Conservation (phyloP, 2,888 invertebrate species). For the Thymelicus acteon region DNA sequence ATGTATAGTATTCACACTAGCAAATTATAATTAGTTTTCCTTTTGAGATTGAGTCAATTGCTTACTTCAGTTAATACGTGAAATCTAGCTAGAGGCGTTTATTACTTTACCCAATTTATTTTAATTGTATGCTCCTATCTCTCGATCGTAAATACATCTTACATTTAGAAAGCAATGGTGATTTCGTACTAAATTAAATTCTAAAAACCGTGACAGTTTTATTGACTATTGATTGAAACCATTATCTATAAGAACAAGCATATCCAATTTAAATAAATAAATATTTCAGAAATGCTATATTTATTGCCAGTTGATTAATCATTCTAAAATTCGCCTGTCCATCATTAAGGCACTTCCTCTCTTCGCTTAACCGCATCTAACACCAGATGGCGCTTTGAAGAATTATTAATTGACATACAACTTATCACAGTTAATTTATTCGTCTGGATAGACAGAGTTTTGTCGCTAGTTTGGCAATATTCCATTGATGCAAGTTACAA, state of each 20-base stretch:
- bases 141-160: constrained; percentile 38
- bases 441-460: constrained; percentile 77
- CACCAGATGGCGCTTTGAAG: constrained; percentile 83
- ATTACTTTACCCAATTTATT: constrained; percentile 38
- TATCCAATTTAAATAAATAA: constrained; percentile 27
- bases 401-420: constrained; percentile 84
- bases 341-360: constrained; percentile 68
- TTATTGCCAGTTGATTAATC: constrained; percentile 44
- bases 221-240: constrained; percentile 12
- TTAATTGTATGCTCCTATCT: constrained; percentile 37
- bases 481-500: constrained; percentile 56
- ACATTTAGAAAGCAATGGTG: constrained; percentile 30
- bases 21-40: constrained; percentile 8
- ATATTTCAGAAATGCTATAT: constrained; percentile 24
- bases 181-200: constrained; percentile 11
- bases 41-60: constrained; percentile 6
- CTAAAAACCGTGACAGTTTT: constrained; percentile 21
- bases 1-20: not conserved
- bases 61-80: not conserved
- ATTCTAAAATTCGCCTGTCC: constrained; percentile 54
- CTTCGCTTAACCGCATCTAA: constrained; percentile 57
- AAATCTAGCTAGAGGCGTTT: constrained; percentile 18
- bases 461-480: constrained; percentile 77
- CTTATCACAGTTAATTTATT: constrained; percentile 84
- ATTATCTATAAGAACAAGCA: constrained; percentile 18